Base-by-base conservation (phyloP, 2,797 vertebrate genomes). In the Triplophysa bombifrons region DNA sequence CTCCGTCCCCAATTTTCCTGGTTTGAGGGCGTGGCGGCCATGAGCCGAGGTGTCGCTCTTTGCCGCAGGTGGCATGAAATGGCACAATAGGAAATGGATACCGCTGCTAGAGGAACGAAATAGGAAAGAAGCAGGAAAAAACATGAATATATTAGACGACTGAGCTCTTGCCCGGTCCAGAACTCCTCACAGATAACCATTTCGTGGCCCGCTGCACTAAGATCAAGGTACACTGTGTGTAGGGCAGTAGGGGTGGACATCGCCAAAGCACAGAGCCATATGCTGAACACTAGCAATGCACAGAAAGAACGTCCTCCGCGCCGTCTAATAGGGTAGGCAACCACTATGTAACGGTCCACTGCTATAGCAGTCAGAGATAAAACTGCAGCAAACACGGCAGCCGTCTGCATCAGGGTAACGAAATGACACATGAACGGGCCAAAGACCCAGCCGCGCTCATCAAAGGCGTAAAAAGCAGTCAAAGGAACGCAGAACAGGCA, bases 161-260 rank as follows among this genome's bases (percentile, higher is more conserved):
- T 88, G 3, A 55, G 86, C 88, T 96, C 94, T 73, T 93, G 84
- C 0, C 92, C 92, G 5, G 90, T 90, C 95, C 96, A 96, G 81
- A 95, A 94, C 88, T 97, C 96, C 84, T 96, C 95, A 0, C 95
- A 97, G 81, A 96, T 90, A 7, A 92, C 89, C 95, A 97, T 93
- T 84, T 95, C 89, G 0, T 95, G 89, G 50, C 95, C 95, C 0
- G 93, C 84, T 9, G 88, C 61, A 0, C 91, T 93, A 83, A 97
- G 92, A 75, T 96, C 96, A 85, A 96, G 66, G 84, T 96, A 93
- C 74, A 91, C 90, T 0, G 93, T 96, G 88, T 95, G 94, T 14
- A 96, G 84, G 0, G 90, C 93, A 0, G 93, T 94, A 9, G 95
- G 95, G 0, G 88, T 69, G 0, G 95, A 95, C 72, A 95, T 87